Evolutionary conservation across 2,888 invertebrate species (phyloP), one percentile per base, ranked within the genome.

Genomic region (Eledona agricola): DNA sequence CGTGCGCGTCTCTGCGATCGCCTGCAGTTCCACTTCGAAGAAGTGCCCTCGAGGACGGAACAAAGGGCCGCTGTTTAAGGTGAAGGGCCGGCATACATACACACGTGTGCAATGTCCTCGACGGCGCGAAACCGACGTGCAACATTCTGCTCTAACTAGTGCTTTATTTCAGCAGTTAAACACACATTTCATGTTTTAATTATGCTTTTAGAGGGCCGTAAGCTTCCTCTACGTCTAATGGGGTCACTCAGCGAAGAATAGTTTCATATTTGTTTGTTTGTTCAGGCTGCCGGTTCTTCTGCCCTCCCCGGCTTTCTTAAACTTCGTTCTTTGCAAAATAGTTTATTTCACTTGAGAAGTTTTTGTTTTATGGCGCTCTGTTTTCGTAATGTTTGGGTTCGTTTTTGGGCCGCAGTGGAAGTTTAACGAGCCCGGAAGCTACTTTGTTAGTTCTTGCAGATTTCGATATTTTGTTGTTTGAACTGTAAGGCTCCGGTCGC

Each of bases 141-240:
- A 34, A 23, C 34, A 34, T 34, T 34, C 45, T 34, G 37, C 59
- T 59, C 64, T 58, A 65, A 65, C 65, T 64, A 59, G 59, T 61
- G 66, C 67, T 71, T 71, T 68, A 70, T 69, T 68, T 68, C 59
- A 69, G 60, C 64, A 67, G 69, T 72, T 72, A 69, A 71, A 69
- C 65, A 68, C 66, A 71, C 71, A 71, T 72, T 70, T 70, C 70
- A 66, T 67, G 71, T 72, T 71, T 71, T 72, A 72, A 72, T 72
- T 72, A 71, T 70, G 71, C 72, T 72, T 72, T 72, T 71, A 72
- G 69, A 56, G 65, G 61, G 59, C 63, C 62, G 65, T 61, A 58
- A 61, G 61, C 63, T 62, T 59, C 56, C 52, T 46, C 54, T 56
- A n/a, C n/a, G n/a, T 58, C 62, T 70, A 71, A 70, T 68, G 69